phyloP scores from a whole-genome alignment of 2,113 vertebrate genomes.

The Rhegmatorhina hoffmannsi region DNA sequence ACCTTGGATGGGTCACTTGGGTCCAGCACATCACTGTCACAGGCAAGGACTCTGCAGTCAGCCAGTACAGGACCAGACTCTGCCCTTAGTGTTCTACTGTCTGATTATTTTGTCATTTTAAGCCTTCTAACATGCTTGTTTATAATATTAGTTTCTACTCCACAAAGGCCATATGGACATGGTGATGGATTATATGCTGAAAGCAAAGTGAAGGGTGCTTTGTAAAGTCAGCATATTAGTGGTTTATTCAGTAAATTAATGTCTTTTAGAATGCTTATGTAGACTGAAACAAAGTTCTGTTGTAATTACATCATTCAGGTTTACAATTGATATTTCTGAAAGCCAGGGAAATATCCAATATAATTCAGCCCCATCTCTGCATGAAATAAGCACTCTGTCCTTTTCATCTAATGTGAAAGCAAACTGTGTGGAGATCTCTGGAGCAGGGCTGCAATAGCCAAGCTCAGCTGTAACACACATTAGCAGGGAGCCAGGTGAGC shows the following conservation, averaged over 20 bases:
- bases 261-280: neutral
- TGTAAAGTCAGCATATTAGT: neutral
- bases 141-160: neutral
- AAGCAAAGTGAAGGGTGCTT: constrained; percentile 9
- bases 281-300: neutral
- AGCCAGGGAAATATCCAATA: neutral
- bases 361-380: neutral
- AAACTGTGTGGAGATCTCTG: neutral
- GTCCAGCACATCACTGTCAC: neutral
- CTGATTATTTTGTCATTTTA: neutral
- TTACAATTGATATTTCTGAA: neutral
- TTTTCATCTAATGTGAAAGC: neutral
- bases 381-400: neutral
- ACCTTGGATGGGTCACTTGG: neutral
- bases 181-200: neutral
- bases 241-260: neutral
- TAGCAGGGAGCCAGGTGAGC: neutral
- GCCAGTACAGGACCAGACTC: neutral
- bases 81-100: neutral
- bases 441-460: neutral
- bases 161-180: rapidly evolving
- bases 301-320: neutral
- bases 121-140: neutral
- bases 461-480: neutral
- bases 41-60: neutral